Evolutionary conservation across 1,140 invertebrate genomes (phyloP).

Genomic region (Helicoverpa armigera): DNA sequence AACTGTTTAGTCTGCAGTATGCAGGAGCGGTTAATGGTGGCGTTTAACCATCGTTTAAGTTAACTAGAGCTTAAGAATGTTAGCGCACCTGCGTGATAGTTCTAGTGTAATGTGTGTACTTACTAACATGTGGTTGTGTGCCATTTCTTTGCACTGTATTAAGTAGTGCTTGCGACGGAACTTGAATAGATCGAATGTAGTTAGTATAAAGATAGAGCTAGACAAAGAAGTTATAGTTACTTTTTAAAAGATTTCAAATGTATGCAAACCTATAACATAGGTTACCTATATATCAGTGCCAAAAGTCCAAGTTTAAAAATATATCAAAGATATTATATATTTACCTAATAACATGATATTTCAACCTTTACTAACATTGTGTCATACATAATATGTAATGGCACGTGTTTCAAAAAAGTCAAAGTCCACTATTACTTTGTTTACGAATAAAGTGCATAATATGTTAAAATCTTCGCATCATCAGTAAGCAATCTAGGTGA

Average conservation of each 20-base stretch:
- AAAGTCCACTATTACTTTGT: background rate
- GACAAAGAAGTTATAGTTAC: too few relatives aligned
- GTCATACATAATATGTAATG: background rate
- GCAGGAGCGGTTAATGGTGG: background rate
- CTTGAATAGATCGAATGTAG: too few relatives aligned
- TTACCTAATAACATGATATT: too few relatives aligned
- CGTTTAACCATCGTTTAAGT: slow-evolving; percentile 19
- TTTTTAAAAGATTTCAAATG: too few relatives aligned
- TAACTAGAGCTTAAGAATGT: slow-evolving; percentile 26
- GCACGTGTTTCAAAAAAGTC: background rate
- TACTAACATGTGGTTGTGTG: background rate
- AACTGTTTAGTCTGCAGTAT: too few relatives aligned
- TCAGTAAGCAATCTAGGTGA: background rate
- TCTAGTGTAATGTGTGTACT: background rate
- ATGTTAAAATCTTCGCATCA: background rate
- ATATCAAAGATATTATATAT: too few relatives aligned
- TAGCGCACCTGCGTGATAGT: slow-evolving; percentile 36
- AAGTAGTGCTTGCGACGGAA: too few relatives aligned
- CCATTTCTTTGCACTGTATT: slow-evolving; percentile 22
- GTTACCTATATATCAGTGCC: too few relatives aligned
- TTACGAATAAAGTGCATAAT: background rate
- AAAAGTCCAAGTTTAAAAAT: too few relatives aligned
- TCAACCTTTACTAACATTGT: too few relatives aligned
- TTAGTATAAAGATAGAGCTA: too few relatives aligned
- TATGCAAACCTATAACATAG: too few relatives aligned